phyloP scores from a whole-genome alignment of 2,113 vertebrate species.

The Puma concolor region DNA sequence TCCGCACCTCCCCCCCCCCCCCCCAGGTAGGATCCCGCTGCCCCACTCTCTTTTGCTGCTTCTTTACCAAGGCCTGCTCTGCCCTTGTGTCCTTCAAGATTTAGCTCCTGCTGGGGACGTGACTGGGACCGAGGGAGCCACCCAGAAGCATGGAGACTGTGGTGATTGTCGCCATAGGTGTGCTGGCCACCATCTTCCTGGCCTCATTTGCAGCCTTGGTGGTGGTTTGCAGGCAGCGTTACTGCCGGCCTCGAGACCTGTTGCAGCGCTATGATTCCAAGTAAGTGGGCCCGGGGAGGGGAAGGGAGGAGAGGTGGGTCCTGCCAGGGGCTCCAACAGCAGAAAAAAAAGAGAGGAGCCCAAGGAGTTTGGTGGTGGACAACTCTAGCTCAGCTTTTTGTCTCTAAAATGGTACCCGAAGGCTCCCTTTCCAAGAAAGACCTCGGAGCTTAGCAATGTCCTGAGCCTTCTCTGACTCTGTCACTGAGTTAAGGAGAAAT shows the following conservation, averaged over 20 bases:
- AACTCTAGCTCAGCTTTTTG: not conserved
- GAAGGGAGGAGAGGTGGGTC: too few relatives aligned
- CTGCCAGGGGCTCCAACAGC: not conserved
- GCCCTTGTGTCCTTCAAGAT: not conserved
- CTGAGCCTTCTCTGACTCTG: not conserved
- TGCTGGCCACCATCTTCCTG: constrained; percentile 97
- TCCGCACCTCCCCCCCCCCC: not conserved
- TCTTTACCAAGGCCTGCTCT: not conserved
- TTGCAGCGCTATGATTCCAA: constrained; percentile 94
- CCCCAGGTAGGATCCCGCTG: not conserved
- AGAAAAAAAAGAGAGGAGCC: too few relatives aligned
- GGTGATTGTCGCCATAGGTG: constrained; percentile 97
- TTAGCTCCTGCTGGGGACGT: not conserved
- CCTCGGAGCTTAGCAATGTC: not conserved
- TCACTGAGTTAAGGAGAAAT: not conserved
- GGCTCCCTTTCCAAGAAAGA: not conserved
- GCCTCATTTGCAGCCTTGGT: constrained; percentile 96
- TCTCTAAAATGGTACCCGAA: not conserved
- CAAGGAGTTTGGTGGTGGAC: not conserved
- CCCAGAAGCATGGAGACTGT: constrained; percentile 93
- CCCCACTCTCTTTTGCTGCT: not conserved
- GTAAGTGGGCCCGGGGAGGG: constrained; percentile 80
- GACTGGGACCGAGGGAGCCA: not conserved
- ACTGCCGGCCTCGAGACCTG: constrained; percentile 93
- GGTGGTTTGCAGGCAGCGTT: constrained; percentile 95